Percentiles rank a stretch among this genome's conserved stretches.
Evolutionary conservation across 1,140 invertebrate genomes (phyloP).

Genomic region (Onthophagus taurus): DNA sequence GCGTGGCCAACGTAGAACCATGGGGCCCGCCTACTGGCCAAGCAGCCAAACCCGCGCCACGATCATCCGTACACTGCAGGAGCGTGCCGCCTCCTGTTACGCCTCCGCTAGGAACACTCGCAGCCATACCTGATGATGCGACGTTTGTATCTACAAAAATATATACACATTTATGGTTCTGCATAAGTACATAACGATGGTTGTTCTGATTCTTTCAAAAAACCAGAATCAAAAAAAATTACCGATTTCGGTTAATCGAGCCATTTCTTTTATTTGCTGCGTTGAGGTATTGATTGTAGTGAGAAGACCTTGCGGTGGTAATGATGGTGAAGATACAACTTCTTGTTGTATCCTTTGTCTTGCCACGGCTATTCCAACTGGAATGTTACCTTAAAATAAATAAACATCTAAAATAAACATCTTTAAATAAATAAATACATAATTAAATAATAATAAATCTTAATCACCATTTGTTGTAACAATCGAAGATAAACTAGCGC

Average conservation of each 20-base stretch:
- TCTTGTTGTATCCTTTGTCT: constrained; percentile 62
- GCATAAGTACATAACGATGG: not conserved
- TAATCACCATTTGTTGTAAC: constrained; percentile 23
- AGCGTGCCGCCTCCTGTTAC: constrained; percentile 39
- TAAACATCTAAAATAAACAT: not conserved
- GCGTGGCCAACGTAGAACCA: constrained; percentile 41
- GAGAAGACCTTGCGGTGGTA: constrained; percentile 35
- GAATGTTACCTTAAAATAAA: constrained; percentile 42
- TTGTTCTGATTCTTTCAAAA: not conserved
- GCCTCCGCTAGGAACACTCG: constrained; percentile 39
- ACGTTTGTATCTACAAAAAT: constrained; percentile 32
- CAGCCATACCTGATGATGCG: constrained; percentile 44
- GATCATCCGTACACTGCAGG: constrained; percentile 43
- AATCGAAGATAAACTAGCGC: constrained; percentile 8
- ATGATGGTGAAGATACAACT: constrained; percentile 43
- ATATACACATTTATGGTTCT: constrained; percentile 1
- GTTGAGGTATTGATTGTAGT: constrained; percentile 28
- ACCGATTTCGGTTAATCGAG: constrained; percentile 33
- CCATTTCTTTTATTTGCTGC: constrained; percentile 27
- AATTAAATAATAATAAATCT: not conserved
- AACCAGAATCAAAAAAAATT: constrained; percentile 16
- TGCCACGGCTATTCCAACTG: constrained; percentile 78
- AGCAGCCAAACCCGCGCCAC: constrained; percentile 39
- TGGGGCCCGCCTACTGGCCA: constrained; percentile 40
- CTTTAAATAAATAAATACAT: too few relatives aligned